Evolutionary conservation across 2,797 vertebrate genomes (phyloP).

Genomic region (Nannoperca australis): DNA sequence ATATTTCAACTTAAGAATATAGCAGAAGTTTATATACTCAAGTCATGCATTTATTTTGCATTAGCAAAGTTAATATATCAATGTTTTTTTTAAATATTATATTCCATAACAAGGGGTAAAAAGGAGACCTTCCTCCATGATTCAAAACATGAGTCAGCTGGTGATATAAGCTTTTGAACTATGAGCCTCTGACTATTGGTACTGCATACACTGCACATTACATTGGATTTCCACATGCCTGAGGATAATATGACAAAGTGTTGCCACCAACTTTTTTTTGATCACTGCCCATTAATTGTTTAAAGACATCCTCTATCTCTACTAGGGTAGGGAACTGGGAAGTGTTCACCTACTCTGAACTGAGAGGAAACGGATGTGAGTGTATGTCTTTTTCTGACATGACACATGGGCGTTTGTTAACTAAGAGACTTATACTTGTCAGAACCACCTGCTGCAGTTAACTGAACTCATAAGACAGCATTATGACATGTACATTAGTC

Average conservation of each 20-base stretch:
- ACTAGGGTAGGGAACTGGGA: not conserved
- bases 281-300: not conserved
- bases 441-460: not conserved
- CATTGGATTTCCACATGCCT: constrained; percentile 6
- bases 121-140: not conserved
- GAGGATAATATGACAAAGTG: not conserved
- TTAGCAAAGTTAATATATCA: not conserved
- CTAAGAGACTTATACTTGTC: not conserved
- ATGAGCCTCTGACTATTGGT: not conserved
- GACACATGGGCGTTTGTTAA: not conserved
- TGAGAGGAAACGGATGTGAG: not conserved
- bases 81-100: not conserved
- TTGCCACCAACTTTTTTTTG: not conserved
- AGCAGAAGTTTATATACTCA: not conserved
- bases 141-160: constrained; percentile 15
- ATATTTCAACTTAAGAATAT: not conserved
- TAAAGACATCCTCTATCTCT: not conserved
- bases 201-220: constrained; percentile 7
- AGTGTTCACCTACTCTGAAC: not conserved
- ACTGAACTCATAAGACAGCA: constrained; percentile 6
- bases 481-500: constrained; percentile 53
- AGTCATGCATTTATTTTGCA: not conserved
- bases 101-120: not conserved
- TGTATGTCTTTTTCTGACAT: not conserved
- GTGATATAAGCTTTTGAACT: not conserved